phyloP scores from a whole-genome alignment of 2,797 vertebrate genomes.

The Stomatorhinus walkeri region DNA sequence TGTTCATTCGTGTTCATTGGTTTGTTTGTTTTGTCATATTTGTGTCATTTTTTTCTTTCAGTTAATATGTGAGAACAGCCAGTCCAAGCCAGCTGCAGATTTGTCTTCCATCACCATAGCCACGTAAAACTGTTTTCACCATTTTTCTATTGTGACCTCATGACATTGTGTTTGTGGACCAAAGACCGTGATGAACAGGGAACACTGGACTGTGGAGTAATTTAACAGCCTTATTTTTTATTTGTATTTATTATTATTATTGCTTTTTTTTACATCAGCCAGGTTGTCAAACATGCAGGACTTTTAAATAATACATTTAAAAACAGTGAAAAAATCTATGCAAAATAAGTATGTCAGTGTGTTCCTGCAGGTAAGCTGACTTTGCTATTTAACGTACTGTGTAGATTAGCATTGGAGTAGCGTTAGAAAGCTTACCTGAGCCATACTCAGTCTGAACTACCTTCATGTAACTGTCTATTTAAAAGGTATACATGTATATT shows the following conservation, averaged over 20 bases:
- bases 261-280: background rate
- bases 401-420: slow-evolving; percentile 6
- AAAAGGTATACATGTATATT: slow-evolving; percentile 26
- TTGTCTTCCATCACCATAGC: slow-evolving; percentile 50
- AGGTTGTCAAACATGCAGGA: background rate
- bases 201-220: background rate
- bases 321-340: slow-evolving; percentile 31
- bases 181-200: slow-evolving; percentile 32
- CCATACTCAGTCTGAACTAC: background rate
- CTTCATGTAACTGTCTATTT: background rate
- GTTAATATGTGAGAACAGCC: slow-evolving; percentile 55
- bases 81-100: slow-evolving; percentile 51
- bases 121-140: slow-evolving; percentile 32
- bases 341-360: slow-evolving; percentile 4
- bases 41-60: slow-evolving; percentile 47
- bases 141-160: slow-evolving; percentile 34
- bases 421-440: background rate
- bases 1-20: background rate
- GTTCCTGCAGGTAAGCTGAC: background rate
- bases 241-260: background rate
- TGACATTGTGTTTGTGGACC: slow-evolving; percentile 45
- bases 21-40: slow-evolving; percentile 35
- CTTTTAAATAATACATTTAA: background rate
- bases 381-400: background rate
- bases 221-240: background rate